Percentiles rank a stretch among this genome's conserved stretches.
phyloP scores from a whole-genome alignment of 35 echinoderm and acorn worm genomes.

The Strongylocentrotus purpuratus region DNA sequence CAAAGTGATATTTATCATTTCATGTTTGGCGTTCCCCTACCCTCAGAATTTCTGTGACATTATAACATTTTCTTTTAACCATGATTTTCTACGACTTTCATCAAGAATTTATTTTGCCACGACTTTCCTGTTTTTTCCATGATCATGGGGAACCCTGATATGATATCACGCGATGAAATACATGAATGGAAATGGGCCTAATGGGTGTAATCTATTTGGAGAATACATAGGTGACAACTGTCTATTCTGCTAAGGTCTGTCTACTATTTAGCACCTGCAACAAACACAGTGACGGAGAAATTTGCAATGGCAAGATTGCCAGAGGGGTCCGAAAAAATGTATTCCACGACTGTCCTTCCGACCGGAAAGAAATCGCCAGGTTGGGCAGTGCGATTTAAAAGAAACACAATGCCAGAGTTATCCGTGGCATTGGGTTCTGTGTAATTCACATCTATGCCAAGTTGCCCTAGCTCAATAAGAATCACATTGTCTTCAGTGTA shows the following conservation, averaged over 20 bases:
- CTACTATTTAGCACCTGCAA: conserved; percentile 29
- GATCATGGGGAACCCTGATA: no score
- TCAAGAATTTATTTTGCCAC: no score
- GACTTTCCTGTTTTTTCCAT: no score
- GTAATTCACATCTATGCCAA: conserved; percentile 42
- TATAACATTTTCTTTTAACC: no score
- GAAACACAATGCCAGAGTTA: conserved; percentile 68
- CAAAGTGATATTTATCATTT: no score
- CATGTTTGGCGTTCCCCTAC: no score
- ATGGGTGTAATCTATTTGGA: neutral
- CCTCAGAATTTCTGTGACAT: no score
- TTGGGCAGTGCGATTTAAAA: conserved; percentile 44
- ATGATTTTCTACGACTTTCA: no score
- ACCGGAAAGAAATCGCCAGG: conserved; percentile 61
- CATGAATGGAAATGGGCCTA: neutral
- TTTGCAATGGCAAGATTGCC: conserved; percentile 56
- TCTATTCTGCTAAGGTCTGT: neutral
- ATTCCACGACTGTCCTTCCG: conserved; percentile 65
- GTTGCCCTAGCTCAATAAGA: conserved; percentile 49
- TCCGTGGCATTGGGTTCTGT: conserved; percentile 64
- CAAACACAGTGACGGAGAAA: conserved; percentile 56
- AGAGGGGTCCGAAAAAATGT: conserved; percentile 57
- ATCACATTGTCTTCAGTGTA: conserved; percentile 23
- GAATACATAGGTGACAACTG: neutral
- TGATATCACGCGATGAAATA: no score